Conservation (phyloP, 2,113 vertebrate species). For the Epinephelus cyanopodus region DNA sequence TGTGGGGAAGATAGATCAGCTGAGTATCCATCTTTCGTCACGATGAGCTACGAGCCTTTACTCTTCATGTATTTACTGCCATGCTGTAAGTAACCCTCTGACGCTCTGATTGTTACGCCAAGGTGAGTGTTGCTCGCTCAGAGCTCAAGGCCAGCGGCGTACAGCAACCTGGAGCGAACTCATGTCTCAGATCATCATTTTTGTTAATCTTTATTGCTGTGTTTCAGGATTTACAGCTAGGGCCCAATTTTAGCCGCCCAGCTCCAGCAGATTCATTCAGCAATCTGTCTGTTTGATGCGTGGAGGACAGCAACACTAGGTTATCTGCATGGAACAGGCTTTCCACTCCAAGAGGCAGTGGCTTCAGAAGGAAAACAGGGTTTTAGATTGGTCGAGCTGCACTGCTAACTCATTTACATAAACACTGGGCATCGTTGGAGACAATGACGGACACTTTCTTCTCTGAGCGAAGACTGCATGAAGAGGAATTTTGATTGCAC, state of each 20-base stretch:
- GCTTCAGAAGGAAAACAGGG: conserved; percentile 19
- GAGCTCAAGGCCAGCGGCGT: background rate
- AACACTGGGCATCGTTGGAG: background rate
- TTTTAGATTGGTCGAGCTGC: conserved; percentile 14
- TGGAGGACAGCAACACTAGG: conserved; percentile 27
- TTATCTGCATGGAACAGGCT: conserved; percentile 56
- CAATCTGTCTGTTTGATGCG: conserved; percentile 44
- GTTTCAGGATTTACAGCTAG: conserved; percentile 35
- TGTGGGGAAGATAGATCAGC: conserved; percentile 2
- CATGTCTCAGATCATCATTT: conserved; percentile 30
- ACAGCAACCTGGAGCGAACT: conserved; percentile 15
- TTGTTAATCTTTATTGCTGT: conserved; percentile 6
- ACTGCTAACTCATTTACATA: conserved; percentile 34
- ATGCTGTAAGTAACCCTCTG: conserved; percentile 27
- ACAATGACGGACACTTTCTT: conserved; percentile 24
- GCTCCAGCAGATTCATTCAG: conserved; percentile 37
- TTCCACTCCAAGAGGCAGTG: conserved; percentile 42
- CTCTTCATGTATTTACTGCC: conserved; percentile 17
- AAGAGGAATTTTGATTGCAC: conserved; percentile 19
- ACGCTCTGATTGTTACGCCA: background rate
- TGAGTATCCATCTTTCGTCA: conserved; percentile 6
- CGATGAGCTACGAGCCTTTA: background rate
- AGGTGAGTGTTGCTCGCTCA: conserved; percentile 18
- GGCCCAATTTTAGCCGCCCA: conserved; percentile 7
- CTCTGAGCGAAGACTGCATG: background rate